A percentile compares a stretch with the other conserved stretches of the same genome.
Conservation (phyloP, 2,113 vertebrate genomes). For the Crotophaga sulcirostris region DNA sequence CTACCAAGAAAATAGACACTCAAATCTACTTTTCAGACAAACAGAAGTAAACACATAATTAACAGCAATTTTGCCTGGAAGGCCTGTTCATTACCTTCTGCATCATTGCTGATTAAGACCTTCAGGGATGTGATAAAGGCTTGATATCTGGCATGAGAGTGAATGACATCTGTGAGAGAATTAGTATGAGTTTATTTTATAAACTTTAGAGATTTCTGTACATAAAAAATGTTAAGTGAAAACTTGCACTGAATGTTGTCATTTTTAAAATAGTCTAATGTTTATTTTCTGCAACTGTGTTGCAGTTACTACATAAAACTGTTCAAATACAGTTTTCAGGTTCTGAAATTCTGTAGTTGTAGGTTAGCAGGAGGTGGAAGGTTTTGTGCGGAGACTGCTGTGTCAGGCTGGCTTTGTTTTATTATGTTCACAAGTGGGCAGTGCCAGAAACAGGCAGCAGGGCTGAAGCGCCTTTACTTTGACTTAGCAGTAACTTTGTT, state of each 20-base stretch:
- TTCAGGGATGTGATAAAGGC: neutral
- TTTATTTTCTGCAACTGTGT: neutral
- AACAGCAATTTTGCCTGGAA: neutral
- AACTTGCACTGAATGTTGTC: neutral
- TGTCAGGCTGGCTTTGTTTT: neutral
- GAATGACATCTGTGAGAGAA: neutral
- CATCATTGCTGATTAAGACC: neutral
- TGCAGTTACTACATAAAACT: neutral
- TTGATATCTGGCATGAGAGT: neutral
- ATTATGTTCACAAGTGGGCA: neutral
- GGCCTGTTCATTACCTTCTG: neutral
- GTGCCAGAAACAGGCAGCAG: neutral
- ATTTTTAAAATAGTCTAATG: neutral
- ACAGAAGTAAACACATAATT: neutral
- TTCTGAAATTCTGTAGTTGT: neutral
- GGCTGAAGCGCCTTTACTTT: neutral
- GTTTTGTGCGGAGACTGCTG: neutral
- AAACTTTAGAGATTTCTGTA: neutral
- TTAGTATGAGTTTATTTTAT: neutral
- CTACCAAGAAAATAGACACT: neutral
- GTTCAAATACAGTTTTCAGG: neutral
- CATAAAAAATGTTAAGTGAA: neutral
- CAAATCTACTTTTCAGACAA: neutral
- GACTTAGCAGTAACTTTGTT: neutral
- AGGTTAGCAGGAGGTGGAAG: neutral